Evolutionary conservation across 1,140 invertebrate genomes (phyloP).

Genomic region (Platorchestia sp.): DNA sequence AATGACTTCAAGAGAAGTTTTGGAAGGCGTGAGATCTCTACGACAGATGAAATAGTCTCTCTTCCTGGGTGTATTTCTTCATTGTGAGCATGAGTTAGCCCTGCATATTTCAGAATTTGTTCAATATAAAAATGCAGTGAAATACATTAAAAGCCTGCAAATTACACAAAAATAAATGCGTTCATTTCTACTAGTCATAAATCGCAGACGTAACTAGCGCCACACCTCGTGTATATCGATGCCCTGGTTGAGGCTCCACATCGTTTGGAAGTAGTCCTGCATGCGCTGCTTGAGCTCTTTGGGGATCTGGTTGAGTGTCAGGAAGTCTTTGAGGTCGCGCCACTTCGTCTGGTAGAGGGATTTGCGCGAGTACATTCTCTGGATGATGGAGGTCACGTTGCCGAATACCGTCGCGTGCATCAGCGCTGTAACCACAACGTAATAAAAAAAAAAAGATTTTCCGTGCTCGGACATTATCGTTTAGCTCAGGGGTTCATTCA

Average conservation of each 20-base stretch:
- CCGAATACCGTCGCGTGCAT: constrained; percentile 99
- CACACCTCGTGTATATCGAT: constrained; percentile 96
- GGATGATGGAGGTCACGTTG: constrained; percentile 99
- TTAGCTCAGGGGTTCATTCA: background rate
- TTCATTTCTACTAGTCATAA: too few relatives aligned
- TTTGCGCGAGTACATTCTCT: constrained; percentile 96
- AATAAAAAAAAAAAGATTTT: too few relatives aligned
- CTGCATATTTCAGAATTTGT: too few relatives aligned
- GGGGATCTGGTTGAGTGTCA: constrained; percentile 94
- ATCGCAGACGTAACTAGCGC: too few relatives aligned
- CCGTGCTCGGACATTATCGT: background rate
- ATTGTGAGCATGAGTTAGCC: too few relatives aligned
- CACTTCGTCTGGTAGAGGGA: constrained; percentile 98
- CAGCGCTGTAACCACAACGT: constrained; percentile 77
- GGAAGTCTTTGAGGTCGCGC: constrained; percentile 96
- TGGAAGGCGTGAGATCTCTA: too few relatives aligned
- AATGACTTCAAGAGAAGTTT: too few relatives aligned
- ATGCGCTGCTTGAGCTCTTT: constrained; percentile 96
- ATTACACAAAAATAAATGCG: too few relatives aligned
- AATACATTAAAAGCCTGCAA: too few relatives aligned
- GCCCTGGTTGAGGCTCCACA: constrained; percentile 98
- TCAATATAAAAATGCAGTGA: too few relatives aligned
- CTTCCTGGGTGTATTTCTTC: too few relatives aligned
- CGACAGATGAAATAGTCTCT: too few relatives aligned
- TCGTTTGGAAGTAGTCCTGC: constrained; percentile 99